A percentile compares a stretch with the other conserved stretches of the same genome.
phyloP scores from a whole-genome alignment of 2,113 vertebrate species.

The Nycticorax nycticorax region DNA sequence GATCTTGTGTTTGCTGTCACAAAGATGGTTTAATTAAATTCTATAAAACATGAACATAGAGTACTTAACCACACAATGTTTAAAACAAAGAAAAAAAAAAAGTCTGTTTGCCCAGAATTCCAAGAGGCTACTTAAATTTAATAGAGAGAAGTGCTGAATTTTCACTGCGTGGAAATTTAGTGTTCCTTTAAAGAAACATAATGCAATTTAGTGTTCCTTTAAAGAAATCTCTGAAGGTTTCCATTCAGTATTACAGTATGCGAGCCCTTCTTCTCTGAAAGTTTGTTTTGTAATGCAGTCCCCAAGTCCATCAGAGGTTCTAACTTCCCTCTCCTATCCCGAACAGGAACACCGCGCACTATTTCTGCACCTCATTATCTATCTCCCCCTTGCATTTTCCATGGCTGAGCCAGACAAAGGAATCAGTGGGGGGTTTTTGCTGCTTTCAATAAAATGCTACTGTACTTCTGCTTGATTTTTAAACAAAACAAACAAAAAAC shows the following conservation, averaged over 20 bases:
- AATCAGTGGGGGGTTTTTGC: not conserved
- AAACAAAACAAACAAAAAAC: not conserved
- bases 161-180: not conserved
- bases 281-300: not conserved
- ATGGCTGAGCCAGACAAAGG: not conserved
- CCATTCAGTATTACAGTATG: not conserved
- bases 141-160: not conserved
- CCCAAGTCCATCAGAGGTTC: not conserved
- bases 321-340: not conserved
- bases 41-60: not conserved
- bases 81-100: not conserved
- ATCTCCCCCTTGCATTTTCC: not conserved
- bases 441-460: not conserved
- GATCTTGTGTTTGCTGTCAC: not conserved
- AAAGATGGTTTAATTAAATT: not conserved
- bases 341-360: not conserved
- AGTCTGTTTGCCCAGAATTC: not conserved
- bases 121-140: not conserved
- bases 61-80: not conserved
- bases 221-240: not conserved
- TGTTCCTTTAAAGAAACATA: not conserved
- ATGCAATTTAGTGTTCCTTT: not conserved
- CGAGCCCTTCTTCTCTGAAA: not conserved
- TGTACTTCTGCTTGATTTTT: not conserved
- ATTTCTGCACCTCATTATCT: not conserved